Conservation (phyloP, 2,888 invertebrate genomes). For the Meiosimyza platycephala region DNA sequence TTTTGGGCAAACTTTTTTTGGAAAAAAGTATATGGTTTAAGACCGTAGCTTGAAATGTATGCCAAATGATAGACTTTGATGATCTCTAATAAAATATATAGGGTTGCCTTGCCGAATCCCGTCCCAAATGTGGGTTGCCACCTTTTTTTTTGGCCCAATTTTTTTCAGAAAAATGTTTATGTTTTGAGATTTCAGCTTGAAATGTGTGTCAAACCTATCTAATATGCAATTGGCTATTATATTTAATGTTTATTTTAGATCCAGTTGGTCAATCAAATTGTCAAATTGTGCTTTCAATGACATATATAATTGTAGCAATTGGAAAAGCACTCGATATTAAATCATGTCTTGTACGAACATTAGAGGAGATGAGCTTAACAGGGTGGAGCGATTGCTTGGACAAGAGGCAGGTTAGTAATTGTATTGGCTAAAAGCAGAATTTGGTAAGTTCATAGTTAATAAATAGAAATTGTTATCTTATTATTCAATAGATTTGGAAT, state of each 20-base stretch:
- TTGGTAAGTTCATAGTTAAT: background rate
- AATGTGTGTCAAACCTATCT: too few species aligned
- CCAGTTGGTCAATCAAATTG: slow-evolving; percentile 69
- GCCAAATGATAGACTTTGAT: too few species aligned
- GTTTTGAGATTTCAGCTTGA: too few species aligned
- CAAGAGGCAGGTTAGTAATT: slow-evolving; percentile 74
- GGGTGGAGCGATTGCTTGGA: slow-evolving; percentile 81
- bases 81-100: too few species aligned
- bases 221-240: background rate
- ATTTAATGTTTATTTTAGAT: slow-evolving; percentile 52
- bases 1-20: too few species aligned
- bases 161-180: too few species aligned
- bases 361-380: slow-evolving; percentile 70
- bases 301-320: slow-evolving; percentile 73
- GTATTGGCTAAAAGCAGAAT: background rate
- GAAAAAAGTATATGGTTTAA: too few species aligned
- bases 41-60: too few species aligned
- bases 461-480: background rate
- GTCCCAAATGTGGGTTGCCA: too few species aligned
- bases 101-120: too few species aligned
- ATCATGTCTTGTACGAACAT: slow-evolving; percentile 73
- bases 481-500: slow-evolving; percentile 78
- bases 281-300: slow-evolving; percentile 74
- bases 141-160: too few species aligned
- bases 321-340: slow-evolving; percentile 75